Percentiles rank a stretch among this genome's conserved stretches.
phyloP scores from a whole-genome alignment of 2,113 vertebrate genomes.

The Ranitomeya variabilis region DNA sequence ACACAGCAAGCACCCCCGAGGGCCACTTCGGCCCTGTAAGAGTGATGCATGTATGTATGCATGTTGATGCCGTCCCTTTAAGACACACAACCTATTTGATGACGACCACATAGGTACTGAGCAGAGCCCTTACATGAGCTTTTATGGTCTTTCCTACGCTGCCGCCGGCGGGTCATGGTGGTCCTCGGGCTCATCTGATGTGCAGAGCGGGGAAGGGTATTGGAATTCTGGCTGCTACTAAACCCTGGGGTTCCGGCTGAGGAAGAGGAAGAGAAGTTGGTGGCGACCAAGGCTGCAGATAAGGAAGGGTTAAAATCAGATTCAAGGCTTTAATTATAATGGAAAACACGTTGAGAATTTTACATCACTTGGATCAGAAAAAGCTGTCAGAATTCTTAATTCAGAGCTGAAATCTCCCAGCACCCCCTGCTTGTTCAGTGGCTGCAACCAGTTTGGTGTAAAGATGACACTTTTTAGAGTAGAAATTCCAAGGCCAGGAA shows the following conservation, averaged over 20 bases:
- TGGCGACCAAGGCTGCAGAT: constrained; percentile 83
- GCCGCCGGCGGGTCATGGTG: constrained; percentile 81
- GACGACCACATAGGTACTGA: not conserved
- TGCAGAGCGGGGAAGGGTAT: constrained; percentile 80
- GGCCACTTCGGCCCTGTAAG: too few species aligned
- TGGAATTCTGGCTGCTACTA: constrained; percentile 84
- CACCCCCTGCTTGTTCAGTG: not conserved
- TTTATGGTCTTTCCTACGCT: constrained; percentile 87
- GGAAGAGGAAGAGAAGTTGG: constrained; percentile 89
- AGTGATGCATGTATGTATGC: not conserved
- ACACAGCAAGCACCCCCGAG: not conserved
- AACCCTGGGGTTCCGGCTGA: constrained; percentile 85
- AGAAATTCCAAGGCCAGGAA: too few species aligned
- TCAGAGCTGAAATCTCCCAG: not conserved
- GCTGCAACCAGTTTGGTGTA: not conserved
- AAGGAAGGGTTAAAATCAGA: not conserved
- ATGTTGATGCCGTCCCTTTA: not conserved
- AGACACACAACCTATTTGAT: not conserved
- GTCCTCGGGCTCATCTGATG: constrained; percentile 87
- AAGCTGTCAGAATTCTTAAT: not conserved
- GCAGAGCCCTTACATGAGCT: constrained; percentile 82
- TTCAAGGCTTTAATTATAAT: not conserved
- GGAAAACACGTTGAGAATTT: not conserved
- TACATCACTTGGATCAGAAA: not conserved
- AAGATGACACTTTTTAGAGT: too few species aligned